A percentile compares a stretch with the other conserved stretches of the same genome.
phyloP scores from a whole-genome alignment of 2,888 invertebrate species.

The Coelopa pilipes region DNA sequence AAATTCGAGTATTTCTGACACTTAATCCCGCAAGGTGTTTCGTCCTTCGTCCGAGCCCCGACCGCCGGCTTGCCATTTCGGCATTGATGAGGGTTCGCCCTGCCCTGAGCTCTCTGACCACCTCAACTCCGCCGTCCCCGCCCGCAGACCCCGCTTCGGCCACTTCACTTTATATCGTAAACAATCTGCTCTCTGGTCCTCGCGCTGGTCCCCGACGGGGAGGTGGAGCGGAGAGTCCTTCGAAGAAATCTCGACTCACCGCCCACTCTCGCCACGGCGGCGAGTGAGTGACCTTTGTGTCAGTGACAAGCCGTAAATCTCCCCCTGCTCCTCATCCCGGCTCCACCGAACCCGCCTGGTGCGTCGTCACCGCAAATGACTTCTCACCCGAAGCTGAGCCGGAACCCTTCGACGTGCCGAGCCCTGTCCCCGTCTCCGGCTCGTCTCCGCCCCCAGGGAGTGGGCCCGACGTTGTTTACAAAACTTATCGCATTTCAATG shows the following conservation, averaged over 20 bases:
- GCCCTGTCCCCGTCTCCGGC: not conserved
- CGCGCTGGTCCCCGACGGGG: not conserved
- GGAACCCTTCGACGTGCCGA: not conserved
- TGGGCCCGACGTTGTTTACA: slow-evolving; percentile 27
- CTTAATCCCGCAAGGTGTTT: not conserved
- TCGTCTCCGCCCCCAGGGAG: too few species aligned
- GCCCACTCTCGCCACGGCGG: too few species aligned
- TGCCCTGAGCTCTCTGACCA: not conserved
- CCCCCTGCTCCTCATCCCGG: not conserved
- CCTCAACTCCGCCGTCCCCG: not conserved
- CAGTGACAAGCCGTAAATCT: slow-evolving; percentile 30
- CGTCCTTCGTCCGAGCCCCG: too few species aligned
- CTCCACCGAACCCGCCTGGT: not conserved
- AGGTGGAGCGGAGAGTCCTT: not conserved
- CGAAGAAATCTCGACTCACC: too few species aligned
- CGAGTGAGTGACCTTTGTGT: slow-evolving; percentile 23
- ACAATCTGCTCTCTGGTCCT: slow-evolving; percentile 20
- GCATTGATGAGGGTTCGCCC: slow-evolving; percentile 15
- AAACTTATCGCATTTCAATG: slow-evolving; percentile 34
- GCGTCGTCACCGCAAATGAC: slow-evolving; percentile 23
- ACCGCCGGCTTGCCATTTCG: not conserved
- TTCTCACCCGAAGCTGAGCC: not conserved
- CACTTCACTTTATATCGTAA: slow-evolving; percentile 24
- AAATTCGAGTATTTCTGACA: not conserved
- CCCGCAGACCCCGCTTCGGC: slow-evolving; percentile 2